Evolutionary conservation across 1,140 invertebrate species (phyloP).

Genomic region (Ceratina australensis): DNA sequence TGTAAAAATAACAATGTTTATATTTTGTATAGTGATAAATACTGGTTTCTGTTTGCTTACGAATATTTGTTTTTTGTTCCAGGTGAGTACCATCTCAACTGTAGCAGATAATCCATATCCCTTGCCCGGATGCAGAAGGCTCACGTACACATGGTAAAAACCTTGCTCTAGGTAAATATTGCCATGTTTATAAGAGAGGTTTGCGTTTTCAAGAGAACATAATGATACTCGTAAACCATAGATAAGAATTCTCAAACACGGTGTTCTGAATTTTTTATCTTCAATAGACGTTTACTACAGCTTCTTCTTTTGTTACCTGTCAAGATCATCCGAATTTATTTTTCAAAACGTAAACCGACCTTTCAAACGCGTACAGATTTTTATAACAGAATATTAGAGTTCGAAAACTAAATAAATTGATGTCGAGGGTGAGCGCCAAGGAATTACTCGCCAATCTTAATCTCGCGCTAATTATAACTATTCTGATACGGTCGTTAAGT

Average conservation of each 20-base stretch:
- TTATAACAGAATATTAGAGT: too few relatives aligned
- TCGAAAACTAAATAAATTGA: too few relatives aligned
- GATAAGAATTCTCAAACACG: conserved; percentile 32
- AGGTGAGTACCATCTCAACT: conserved; percentile 34
- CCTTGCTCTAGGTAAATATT: background rate
- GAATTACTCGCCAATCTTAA: background rate
- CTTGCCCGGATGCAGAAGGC: too few relatives aligned
- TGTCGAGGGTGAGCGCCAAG: background rate
- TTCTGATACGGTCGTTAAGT: background rate
- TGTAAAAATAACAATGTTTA: too few relatives aligned
- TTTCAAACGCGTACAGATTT: too few relatives aligned
- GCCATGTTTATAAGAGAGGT: background rate
- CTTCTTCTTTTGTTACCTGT: background rate
- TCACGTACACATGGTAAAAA: background rate
- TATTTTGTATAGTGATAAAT: too few relatives aligned
- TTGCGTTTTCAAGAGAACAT: conserved; percentile 8
- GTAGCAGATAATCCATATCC: background rate
- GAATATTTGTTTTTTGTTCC: conserved; percentile 17
- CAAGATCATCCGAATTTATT: background rate
- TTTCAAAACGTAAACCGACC: background rate
- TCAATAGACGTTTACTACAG: background rate
- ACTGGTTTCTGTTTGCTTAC: background rate
- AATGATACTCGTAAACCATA: background rate
- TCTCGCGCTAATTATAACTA: background rate
- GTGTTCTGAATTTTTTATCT: background rate